Evolutionary conservation across 1,140 invertebrate genomes (phyloP).

Genomic region (Zophobas morio): DNA sequence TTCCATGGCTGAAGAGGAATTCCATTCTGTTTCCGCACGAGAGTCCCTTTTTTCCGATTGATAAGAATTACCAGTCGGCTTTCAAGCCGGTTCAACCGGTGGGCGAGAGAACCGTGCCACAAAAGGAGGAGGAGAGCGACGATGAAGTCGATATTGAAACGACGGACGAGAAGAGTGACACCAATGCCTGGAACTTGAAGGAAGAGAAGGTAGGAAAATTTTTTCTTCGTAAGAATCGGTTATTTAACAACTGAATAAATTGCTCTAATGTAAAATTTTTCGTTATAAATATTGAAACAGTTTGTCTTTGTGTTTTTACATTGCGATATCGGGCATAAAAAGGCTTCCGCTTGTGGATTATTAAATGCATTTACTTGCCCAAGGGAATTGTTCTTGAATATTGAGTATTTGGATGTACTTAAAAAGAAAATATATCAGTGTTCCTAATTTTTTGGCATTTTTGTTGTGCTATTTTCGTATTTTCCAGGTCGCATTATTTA

Average conservation of each 20-base stretch:
- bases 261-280: neutral
- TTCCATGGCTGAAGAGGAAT: slow-evolving; percentile 74
- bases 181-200: slow-evolving; percentile 58
- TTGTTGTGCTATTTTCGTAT: no score
- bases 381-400: no score
- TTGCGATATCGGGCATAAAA: no score
- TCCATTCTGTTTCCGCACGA: slow-evolving; percentile 71
- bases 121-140: slow-evolving; percentile 67
- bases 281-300: neutral
- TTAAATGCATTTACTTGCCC: no score
- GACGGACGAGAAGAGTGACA: slow-evolving; percentile 70
- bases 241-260: neutral
- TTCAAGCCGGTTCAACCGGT: slow-evolving; percentile 74
- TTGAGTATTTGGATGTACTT: no score
- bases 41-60: slow-evolving; percentile 66
- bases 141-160: slow-evolving; percentile 77
- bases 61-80: slow-evolving; percentile 74
- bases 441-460: no score
- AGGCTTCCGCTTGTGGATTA: no score
- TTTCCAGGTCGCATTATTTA: no score
- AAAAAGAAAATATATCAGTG: no score
- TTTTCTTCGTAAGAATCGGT: neutral
- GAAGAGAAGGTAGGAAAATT: slow-evolving; percentile 60
- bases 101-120: slow-evolving; percentile 53
- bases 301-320: no score